These are phyloP conservation scores for Piscicola geometra DNA, from an alignment of 2,888 invertebrate genomes.

Conservation along the genomic window DNA sequence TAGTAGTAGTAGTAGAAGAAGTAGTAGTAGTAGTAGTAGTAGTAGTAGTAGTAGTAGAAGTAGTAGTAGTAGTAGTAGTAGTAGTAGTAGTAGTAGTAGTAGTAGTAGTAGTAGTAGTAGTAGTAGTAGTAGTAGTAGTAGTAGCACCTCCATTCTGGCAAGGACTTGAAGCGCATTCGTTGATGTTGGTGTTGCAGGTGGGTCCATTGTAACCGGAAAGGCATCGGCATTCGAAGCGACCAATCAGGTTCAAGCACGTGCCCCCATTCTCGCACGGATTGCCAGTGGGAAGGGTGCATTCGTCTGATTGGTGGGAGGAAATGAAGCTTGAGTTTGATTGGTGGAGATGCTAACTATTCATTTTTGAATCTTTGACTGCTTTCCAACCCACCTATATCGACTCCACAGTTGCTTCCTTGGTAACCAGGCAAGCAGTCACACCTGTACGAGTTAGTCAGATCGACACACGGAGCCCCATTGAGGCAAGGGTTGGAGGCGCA, in stretches of 20 bases:
- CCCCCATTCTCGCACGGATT: slow-evolving; percentile 42
- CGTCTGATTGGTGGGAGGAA: too few species aligned
- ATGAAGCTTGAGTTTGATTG: too few species aligned
- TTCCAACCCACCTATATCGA: neutral
- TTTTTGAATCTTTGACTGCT: too few species aligned
- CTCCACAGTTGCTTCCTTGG: neutral
- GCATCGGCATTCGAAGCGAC: slow-evolving; percentile 44
- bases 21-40: slow-evolving; percentile 42
- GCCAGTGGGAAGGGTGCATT: neutral
- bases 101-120: too few species aligned
- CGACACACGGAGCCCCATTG: slow-evolving; percentile 41
- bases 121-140: too few species aligned
- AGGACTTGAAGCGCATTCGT: slow-evolving; percentile 44
- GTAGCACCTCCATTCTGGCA: slow-evolving; percentile 45
- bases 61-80: too few species aligned
- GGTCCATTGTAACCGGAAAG: slow-evolving; percentile 40
- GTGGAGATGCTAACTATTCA: too few species aligned
- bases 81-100: too few species aligned
- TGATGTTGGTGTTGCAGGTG: slow-evolving; percentile 33
- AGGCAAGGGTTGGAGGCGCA: slow-evolving; percentile 44
- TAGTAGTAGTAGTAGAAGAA: too few species aligned
- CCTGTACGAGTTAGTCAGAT: neutral
- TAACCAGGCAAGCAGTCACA: slow-evolving; percentile 15
- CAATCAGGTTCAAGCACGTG: slow-evolving; percentile 36
- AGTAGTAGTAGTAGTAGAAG: too few species aligned